phyloP scores from a whole-genome alignment of 2,113 vertebrate genomes.

The Thermophis baileyi region DNA sequence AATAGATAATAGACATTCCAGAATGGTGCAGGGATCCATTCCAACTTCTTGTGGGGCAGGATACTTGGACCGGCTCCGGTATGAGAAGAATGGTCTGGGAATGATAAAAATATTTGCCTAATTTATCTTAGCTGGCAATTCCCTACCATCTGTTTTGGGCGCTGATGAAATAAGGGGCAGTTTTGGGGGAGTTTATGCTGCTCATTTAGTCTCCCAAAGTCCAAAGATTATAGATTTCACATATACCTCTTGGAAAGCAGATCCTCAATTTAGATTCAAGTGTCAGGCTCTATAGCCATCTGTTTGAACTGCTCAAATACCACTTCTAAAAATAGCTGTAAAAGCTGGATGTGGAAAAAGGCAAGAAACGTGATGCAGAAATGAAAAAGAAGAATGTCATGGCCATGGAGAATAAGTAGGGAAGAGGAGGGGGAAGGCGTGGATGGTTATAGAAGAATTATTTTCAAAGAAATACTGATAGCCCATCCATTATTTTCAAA shows the following conservation, averaged over 20 bases:
- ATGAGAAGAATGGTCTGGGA: background rate
- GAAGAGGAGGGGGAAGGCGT: conserved; percentile 9
- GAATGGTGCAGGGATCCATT: background rate
- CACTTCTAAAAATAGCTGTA: conserved; percentile 59
- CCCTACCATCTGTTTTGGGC: background rate
- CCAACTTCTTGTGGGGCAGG: background rate
- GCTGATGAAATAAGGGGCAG: background rate
- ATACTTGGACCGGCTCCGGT: background rate
- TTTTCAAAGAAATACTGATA: conserved; percentile 48
- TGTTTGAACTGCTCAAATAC: conserved; percentile 51
- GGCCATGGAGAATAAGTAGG: conserved; percentile 19
- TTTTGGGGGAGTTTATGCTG: conserved; percentile 23
- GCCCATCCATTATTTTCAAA: background rate
- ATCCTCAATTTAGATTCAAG: conserved; percentile 52
- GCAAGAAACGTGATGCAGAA: conserved; percentile 51
- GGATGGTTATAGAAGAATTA: conserved; percentile 30
- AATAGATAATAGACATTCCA: background rate
- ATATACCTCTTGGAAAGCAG: conserved; percentile 40
- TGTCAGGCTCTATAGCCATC: conserved; percentile 44
- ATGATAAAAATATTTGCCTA: background rate
- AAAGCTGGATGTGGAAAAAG: conserved; percentile 47
- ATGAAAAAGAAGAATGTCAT: conserved; percentile 45
- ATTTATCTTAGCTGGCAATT: background rate
- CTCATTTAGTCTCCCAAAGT: conserved; percentile 15
- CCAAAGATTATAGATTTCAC: background rate